These are phyloP conservation scores for Acromyrmex echinatior DNA, from an alignment of 1,140 invertebrate species.

Conservation along the genomic window DNA sequence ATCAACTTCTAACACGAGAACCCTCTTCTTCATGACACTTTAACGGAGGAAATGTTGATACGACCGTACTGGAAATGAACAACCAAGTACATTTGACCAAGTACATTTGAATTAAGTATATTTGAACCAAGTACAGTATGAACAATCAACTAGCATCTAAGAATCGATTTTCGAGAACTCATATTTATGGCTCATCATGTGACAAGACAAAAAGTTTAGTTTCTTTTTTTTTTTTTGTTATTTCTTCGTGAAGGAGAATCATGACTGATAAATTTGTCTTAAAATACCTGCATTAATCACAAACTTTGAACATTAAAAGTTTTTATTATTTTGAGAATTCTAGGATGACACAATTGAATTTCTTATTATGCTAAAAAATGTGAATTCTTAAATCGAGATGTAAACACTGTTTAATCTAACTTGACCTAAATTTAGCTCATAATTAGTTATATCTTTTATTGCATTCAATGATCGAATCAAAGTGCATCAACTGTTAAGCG, in stretches of 20 bases:
- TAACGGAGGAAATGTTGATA: slow-evolving; percentile 42
- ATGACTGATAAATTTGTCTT: slow-evolving; percentile 5
- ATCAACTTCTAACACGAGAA: slow-evolving; percentile 49
- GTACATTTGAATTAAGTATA: neutral
- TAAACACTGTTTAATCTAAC: slow-evolving; percentile 18
- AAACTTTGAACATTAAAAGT: neutral
- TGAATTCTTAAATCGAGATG: neutral
- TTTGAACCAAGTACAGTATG: too few species aligned
- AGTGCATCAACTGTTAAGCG: slow-evolving; percentile 27
- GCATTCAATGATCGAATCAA: slow-evolving; percentile 8
- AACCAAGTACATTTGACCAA: neutral
- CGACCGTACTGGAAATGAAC: slow-evolving; percentile 50
- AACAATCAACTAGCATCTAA: neutral
- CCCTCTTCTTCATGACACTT: slow-evolving; percentile 55
- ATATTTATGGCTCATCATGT: neutral
- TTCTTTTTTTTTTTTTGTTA: neutral
- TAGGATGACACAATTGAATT: neutral
- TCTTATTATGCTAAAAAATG: neutral
- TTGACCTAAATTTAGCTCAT: slow-evolving; percentile 17
- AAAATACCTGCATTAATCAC: neutral
- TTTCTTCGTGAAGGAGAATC: neutral
- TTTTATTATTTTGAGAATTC: slow-evolving; percentile 14
- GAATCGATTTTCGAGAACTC: slow-evolving; percentile 13
- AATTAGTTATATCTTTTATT: slow-evolving; percentile 9
- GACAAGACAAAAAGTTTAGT: neutral